phyloP scores from a whole-genome alignment of 2,888 invertebrate genomes.

The Heliconius cydno region DNA sequence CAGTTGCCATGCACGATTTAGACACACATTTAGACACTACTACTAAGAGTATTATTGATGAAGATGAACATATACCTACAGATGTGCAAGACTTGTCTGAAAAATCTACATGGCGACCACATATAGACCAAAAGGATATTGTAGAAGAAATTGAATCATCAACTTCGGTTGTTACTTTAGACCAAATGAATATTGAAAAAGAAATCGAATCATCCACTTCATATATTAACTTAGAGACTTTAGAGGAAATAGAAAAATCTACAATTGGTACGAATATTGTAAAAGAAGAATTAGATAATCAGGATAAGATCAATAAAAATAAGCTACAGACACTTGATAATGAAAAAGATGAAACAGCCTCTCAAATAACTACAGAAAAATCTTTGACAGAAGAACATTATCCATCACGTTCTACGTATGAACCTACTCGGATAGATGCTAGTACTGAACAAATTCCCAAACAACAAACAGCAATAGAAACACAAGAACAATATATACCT shows the following conservation, averaged over 20 bases:
- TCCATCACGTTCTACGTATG: constrained; percentile 11
- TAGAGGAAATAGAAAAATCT: constrained; percentile 4
- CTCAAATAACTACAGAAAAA: constrained; percentile 26
- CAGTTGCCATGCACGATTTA: not conserved
- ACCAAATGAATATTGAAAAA: not conserved
- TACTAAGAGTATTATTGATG: not conserved
- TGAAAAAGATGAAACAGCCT: constrained; percentile 4
- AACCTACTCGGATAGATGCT: constrained; percentile 12
- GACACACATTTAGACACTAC: not conserved
- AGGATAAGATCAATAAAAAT: not conserved
- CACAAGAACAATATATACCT: not conserved
- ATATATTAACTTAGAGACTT: constrained; percentile 5
- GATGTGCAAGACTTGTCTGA: not conserved
- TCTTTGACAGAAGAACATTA: not conserved
- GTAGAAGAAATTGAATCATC: constrained; percentile 9
- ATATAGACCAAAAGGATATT: not conserved
- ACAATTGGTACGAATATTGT: constrained; percentile 3
- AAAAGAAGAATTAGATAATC: constrained; percentile 22
- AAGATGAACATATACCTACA: not conserved
- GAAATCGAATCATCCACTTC: constrained; percentile 7
- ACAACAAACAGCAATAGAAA: constrained; percentile 4
- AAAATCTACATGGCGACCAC: not conserved
- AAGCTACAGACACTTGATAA: not conserved
- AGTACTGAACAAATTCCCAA: constrained; percentile 15
- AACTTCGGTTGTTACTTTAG: not conserved